phyloP scores from a whole-genome alignment of 2,888 invertebrate genomes.

The Amphipyra berbera region DNA sequence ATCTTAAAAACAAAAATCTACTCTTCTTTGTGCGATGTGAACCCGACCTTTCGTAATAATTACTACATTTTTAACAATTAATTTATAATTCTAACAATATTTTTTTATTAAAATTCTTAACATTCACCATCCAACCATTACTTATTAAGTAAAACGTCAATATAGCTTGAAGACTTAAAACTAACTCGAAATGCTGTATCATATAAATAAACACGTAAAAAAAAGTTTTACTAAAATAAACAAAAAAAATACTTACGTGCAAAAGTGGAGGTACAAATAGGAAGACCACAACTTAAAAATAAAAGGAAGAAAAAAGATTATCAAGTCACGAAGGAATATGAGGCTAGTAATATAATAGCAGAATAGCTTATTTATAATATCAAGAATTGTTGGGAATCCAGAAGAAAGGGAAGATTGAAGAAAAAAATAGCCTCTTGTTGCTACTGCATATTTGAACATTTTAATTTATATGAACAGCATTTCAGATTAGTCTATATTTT shows the following conservation, averaged over 20 bases:
- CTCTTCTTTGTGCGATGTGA: conserved; percentile 85
- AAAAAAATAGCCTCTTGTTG: too few species aligned
- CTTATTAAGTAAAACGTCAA: conserved; percentile 79
- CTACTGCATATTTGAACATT: too few species aligned
- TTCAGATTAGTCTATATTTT: conserved; percentile 50
- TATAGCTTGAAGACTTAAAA: conserved; percentile 56
- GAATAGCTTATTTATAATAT: too few species aligned
- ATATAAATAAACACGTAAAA: conserved; percentile 1
- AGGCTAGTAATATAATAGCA: too few species aligned
- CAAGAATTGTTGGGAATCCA: too few species aligned
- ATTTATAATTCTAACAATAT: conserved; percentile 70
- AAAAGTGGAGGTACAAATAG: too few species aligned
- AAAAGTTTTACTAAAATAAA: background rate
- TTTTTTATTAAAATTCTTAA: conserved; percentile 68
- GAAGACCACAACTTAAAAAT: too few species aligned
- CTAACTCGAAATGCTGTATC: conserved; percentile 44
- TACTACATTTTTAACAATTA: conserved; percentile 81
- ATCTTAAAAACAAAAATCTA: conserved; percentile 65
- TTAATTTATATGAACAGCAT: conserved; percentile 35
- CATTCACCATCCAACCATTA: conserved; percentile 73
- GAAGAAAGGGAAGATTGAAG: too few species aligned
- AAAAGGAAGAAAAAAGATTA: too few species aligned
- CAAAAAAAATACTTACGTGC: background rate
- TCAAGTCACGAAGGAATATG: too few species aligned
- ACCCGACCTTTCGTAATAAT: conserved; percentile 77